Evolutionary conservation across 2,113 vertebrate species (phyloP).

Genomic region (Pseudorasbora parva): DNA sequence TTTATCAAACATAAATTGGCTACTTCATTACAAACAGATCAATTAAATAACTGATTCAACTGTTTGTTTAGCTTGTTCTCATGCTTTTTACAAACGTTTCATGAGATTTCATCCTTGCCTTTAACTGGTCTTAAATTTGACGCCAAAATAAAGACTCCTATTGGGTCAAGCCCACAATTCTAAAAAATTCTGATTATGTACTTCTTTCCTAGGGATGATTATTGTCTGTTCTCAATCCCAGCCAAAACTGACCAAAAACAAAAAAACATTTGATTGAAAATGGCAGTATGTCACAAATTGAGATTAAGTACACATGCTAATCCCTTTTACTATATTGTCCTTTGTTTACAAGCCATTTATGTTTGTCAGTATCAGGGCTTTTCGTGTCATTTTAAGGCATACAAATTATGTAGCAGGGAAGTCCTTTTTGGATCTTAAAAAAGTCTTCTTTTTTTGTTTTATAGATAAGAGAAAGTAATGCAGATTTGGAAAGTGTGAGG

Average conservation of each 20-base stretch:
- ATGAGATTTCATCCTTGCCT: neutral
- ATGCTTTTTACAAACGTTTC: neutral
- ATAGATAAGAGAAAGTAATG: neutral
- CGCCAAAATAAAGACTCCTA: constrained; percentile 1
- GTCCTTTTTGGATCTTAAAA: neutral
- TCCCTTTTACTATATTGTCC: neutral
- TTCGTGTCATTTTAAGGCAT: neutral
- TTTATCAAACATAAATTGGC: neutral
- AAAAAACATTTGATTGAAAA: neutral
- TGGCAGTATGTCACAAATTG: neutral
- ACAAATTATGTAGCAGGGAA: neutral
- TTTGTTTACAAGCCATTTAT: neutral
- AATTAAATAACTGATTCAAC: neutral
- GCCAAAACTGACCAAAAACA: no score
- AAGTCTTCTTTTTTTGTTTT: neutral
- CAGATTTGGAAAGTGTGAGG: neutral
- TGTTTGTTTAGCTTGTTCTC: neutral
- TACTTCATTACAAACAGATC: neutral
- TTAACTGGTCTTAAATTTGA: neutral
- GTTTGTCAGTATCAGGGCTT: neutral
- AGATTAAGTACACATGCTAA: neutral
- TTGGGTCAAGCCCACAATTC: constrained; percentile 9
- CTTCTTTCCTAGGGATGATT: neutral
- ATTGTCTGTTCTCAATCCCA: neutral
- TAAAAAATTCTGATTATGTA: neutral